Percentiles rank a stretch among this genome's conserved stretches.
These are phyloP conservation scores for Eustalomyia histrio DNA, from an alignment of 2,888 invertebrate genomes.

Conservation along the genomic window DNA sequence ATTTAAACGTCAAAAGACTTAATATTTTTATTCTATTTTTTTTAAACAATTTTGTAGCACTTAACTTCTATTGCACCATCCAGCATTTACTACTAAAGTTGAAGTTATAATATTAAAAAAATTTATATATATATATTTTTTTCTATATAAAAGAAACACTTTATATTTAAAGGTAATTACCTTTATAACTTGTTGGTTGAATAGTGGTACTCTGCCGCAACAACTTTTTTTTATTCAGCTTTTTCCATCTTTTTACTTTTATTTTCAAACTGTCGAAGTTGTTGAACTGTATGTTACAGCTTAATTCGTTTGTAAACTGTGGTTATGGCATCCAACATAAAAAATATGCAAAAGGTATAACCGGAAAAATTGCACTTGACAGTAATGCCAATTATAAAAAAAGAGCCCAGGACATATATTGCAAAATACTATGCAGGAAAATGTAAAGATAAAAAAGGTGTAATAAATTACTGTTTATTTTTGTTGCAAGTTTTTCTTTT, in stretches of 20 bases:
- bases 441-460: slow-evolving; percentile 11
- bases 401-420: slow-evolving; percentile 14
- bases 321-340: slow-evolving; percentile 30
- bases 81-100: slow-evolving; percentile 21
- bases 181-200: slow-evolving; percentile 52
- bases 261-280: slow-evolving; percentile 46
- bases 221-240: slow-evolving; percentile 19
- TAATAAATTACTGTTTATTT: slow-evolving; percentile 20
- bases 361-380: slow-evolving; percentile 41
- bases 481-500: neutral
- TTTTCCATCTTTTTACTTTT: slow-evolving; percentile 6
- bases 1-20: slow-evolving; percentile 50
- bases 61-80: slow-evolving; percentile 50
- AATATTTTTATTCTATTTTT: slow-evolving; percentile 24
- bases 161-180: slow-evolving; percentile 61
- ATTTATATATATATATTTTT: slow-evolving; percentile 3
- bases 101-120: neutral
- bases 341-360: neutral
- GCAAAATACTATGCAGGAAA: neutral
- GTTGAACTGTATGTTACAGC: slow-evolving; percentile 51
- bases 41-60: slow-evolving; percentile 55
- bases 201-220: slow-evolving; percentile 15
- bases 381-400: slow-evolving; percentile 51
- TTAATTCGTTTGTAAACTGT: slow-evolving; percentile 55
- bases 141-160: slow-evolving; percentile 40